Evolutionary conservation across 2,797 vertebrate genomes (phyloP).

Genomic region (Hemibagrus guttatus): DNA sequence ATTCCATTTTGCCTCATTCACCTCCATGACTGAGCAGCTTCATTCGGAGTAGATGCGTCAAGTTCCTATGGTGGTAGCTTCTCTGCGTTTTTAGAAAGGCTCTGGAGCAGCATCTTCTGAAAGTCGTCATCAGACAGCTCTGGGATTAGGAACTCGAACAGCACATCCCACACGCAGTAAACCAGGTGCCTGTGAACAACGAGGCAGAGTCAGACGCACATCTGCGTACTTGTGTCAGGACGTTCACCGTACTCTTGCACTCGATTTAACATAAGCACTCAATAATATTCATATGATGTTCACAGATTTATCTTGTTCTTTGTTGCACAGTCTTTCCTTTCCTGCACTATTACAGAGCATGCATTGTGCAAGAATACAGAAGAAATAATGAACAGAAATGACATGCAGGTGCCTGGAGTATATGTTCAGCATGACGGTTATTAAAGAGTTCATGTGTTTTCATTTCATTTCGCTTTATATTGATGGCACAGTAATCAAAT

Average conservation of each 20-base stretch:
- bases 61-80: conserved; percentile 50
- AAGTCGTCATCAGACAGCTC: conserved; percentile 74
- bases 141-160: conserved; percentile 87
- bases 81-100: conserved; percentile 64
- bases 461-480: background rate
- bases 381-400: background rate
- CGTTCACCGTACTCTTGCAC: background rate
- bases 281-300: background rate
- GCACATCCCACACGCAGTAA: conserved; percentile 86
- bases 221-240: background rate
- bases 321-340: background rate
- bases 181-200: conserved; percentile 83
- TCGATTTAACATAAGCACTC: background rate
- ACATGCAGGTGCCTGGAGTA: background rate
- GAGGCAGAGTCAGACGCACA: conserved; percentile 33
- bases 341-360: background rate
- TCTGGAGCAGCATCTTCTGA: conserved; percentile 72
- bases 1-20: conserved; percentile 33
- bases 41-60: background rate
- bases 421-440: background rate
- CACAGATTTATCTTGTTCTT: background rate
- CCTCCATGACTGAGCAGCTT: conserved; percentile 17
- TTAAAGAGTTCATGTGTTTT: background rate
- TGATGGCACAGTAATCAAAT: background rate
- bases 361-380: background rate